Conservation (phyloP, 2,888 invertebrate species). For the Glyphotaelius pellucidus region DNA sequence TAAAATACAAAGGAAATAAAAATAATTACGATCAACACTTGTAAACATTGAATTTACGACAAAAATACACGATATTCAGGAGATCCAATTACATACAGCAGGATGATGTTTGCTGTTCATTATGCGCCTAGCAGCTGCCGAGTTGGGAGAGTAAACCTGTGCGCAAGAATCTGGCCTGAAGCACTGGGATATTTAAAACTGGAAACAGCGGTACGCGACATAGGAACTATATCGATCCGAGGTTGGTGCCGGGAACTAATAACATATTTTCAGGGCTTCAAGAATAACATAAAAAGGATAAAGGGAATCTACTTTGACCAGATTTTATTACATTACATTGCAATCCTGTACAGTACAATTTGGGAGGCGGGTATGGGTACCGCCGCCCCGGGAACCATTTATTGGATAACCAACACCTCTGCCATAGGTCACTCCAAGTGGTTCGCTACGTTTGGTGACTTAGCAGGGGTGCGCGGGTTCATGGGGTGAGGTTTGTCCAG, state of each 20-base stretch:
- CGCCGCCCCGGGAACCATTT: too few relatives aligned
- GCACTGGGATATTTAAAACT: not conserved
- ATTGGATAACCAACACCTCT: too few relatives aligned
- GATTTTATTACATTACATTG: not conserved
- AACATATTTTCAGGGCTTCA: not conserved
- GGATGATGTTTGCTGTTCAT: slow-evolving; percentile 23
- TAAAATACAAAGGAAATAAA: not conserved
- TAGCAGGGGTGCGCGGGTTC: too few relatives aligned
- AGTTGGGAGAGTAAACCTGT: not conserved
- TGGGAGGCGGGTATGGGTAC: too few relatives aligned
- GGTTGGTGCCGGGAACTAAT: not conserved
- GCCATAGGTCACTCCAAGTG: too few relatives aligned
- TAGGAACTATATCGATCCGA: not conserved
- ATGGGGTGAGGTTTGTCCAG: too few relatives aligned
- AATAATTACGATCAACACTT: not conserved
- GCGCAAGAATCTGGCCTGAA: not conserved
- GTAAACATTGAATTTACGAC: not conserved
- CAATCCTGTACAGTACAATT: not conserved
- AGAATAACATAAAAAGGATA: not conserved
- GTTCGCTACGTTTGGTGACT: too few relatives aligned
- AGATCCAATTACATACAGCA: slow-evolving; percentile 12
- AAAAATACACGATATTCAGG: not conserved
- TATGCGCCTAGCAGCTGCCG: slow-evolving; percentile 7
- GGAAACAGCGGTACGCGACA: slow-evolving; percentile 27
- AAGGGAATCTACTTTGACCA: not conserved